Percentiles rank a stretch among this genome's conserved stretches.
Evolutionary conservation across 2,888 invertebrate genomes (phyloP).

Genomic region (Pasiphila rectangulata): DNA sequence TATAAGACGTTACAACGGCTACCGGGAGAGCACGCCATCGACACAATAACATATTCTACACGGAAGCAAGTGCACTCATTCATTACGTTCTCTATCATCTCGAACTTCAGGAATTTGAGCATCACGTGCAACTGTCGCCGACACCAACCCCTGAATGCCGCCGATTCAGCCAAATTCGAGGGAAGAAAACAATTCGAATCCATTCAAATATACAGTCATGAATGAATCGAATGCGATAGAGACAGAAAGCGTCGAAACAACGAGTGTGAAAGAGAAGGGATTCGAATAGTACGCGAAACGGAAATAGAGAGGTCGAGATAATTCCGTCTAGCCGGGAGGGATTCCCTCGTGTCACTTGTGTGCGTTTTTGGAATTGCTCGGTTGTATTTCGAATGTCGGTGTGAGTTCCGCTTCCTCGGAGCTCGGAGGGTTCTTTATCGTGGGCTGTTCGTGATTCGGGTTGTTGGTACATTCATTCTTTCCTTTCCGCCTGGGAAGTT

Average conservation of each 20-base stretch:
- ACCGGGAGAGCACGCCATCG: slow-evolving; percentile 66
- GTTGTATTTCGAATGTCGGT: slow-evolving; percentile 67
- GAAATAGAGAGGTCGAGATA: slow-evolving; percentile 78
- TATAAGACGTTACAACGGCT: slow-evolving; percentile 74
- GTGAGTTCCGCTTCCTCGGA: slow-evolving; percentile 54
- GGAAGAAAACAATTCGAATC: slow-evolving; percentile 65
- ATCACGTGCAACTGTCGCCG: slow-evolving; percentile 52
- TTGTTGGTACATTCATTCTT: slow-evolving; percentile 62
- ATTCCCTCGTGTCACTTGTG: slow-evolving; percentile 80
- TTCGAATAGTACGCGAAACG: slow-evolving; percentile 80
- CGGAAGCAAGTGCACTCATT: slow-evolving; percentile 62
- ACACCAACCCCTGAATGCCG: slow-evolving; percentile 50
- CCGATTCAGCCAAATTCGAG: slow-evolving; percentile 50
- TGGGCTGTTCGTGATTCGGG: slow-evolving; percentile 43
- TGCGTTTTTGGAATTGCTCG: slow-evolving; percentile 75
- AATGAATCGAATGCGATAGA: slow-evolving; percentile 78
- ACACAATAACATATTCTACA: slow-evolving; percentile 62
- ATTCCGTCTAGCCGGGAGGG: slow-evolving; percentile 80
- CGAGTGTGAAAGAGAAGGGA: slow-evolving; percentile 61
- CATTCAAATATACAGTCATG: slow-evolving; percentile 76
- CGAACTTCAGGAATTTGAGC: slow-evolving; percentile 10
- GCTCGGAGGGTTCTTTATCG: slow-evolving; percentile 60
- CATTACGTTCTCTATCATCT: slow-evolving; percentile 33
- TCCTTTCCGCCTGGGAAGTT: slow-evolving; percentile 59
- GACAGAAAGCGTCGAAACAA: slow-evolving; percentile 44